Evolutionary conservation across 1,140 invertebrate genomes (phyloP).

Genomic region (Drosophila bifasciata): DNA sequence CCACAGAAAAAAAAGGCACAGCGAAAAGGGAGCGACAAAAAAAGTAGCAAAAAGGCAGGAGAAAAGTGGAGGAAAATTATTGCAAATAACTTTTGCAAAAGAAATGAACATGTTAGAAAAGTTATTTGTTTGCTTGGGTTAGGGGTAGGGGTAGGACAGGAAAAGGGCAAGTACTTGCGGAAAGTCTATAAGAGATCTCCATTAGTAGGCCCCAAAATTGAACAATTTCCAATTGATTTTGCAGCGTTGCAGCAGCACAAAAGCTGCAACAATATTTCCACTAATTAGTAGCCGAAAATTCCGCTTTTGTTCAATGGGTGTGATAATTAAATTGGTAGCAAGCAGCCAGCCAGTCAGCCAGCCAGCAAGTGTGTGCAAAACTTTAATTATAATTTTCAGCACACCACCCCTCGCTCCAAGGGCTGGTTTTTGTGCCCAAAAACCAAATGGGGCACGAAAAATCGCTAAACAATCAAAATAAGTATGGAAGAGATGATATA

Average conservation of each 20-base stretch:
- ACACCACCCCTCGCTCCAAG: too few relatives aligned
- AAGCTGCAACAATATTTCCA: conserved; percentile 45
- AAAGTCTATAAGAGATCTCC: too few relatives aligned
- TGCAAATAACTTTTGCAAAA: conserved; percentile 48
- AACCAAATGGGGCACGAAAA: conserved; percentile 26
- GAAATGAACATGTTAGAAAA: conserved; percentile 28
- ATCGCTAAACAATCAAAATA: conserved; percentile 31
- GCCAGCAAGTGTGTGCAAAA: conserved; percentile 11
- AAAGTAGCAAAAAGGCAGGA: conserved; percentile 10
- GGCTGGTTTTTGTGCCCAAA: background rate
- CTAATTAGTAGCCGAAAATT: conserved; percentile 73
- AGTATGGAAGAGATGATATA: background rate
- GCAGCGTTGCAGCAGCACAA: conserved; percentile 15
- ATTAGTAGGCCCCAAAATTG: too few relatives aligned
- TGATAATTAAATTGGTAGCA: conserved; percentile 72
- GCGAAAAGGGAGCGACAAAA: background rate
- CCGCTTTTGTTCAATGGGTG: conserved; percentile 56
- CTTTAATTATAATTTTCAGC: conserved; percentile 72
- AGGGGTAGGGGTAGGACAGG: too few relatives aligned
- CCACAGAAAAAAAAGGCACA: conserved; percentile 3
- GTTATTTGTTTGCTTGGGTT: conserved; percentile 14
- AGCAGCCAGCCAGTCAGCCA: conserved; percentile 57
- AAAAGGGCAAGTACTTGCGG: background rate
- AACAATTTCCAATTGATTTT: background rate
- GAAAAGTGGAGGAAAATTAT: conserved; percentile 40